Base-by-base conservation (phyloP, 1,140 invertebrate species). In the Diachasma alloeum region DNA sequence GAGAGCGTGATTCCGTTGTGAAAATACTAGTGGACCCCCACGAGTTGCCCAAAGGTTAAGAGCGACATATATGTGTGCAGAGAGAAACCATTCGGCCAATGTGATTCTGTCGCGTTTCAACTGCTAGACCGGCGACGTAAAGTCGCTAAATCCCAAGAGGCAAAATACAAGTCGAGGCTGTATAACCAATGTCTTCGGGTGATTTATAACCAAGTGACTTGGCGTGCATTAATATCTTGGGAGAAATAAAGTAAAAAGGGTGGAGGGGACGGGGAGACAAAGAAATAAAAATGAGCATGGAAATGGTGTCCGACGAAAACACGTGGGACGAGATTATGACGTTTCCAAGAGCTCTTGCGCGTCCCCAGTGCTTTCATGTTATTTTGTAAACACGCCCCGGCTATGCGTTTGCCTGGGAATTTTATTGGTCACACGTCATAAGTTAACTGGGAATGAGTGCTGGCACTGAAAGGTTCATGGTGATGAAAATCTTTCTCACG, bases 241-340 rank as follows among this genome's bases (percentile, higher is more conserved):
- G 24, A 63, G 24, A 63, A 63, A 63, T 63, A 63, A 63, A 26
- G 24, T 26, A 63, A 63, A 63, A 63, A 26, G 19, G 1, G 22
- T n/a, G n/a, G 19, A 63, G 59, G 59, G 8, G n/a, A n/a, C 6
- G 1, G 6, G 15, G 59, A 26, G 59, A 63, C 19, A 63, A 56
- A 56, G 19, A 56, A 63, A 26, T 63, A 63, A 24, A 63, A 63
- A 63, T 63, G n/a, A 53, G 15, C 11, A 17, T 1, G 24, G 24
- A 63, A 63, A 63, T 63, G 26, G 59, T 67, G 59, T 8, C 36
- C 72, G 67, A 56, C 72, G 63, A 46, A 56, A 59, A 68, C 59
- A 56, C 74, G 74, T 76, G 68, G 74, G 74, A 15, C 24, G 67
- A 71, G 74, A 76, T 76, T 76, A 76, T 76, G 74, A 76, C 74